A percentile compares a stretch with the other conserved stretches of the same genome.
Conservation (phyloP, 2,797 vertebrate genomes). For the Discoglossus pictus region DNA sequence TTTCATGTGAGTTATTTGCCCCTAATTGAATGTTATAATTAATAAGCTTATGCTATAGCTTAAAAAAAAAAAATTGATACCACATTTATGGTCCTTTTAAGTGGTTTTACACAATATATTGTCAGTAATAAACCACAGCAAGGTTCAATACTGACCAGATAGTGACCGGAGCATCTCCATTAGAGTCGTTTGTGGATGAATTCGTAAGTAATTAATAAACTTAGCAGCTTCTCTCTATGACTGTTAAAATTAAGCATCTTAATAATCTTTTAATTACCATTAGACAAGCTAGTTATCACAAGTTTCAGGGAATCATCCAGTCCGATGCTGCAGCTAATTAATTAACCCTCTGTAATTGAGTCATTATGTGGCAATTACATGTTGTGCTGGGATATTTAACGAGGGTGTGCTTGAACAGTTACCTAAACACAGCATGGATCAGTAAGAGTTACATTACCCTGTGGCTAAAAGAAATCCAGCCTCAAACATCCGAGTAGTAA, state of each 20-base stretch:
- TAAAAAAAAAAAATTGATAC: too few relatives aligned
- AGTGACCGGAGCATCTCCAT: background rate
- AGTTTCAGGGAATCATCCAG: slow-evolving; percentile 23
- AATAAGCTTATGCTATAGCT: too few relatives aligned
- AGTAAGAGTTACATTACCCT: too few relatives aligned
- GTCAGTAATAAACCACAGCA: too few relatives aligned
- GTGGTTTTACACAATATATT: too few relatives aligned
- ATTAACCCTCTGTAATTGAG: slow-evolving; percentile 31
- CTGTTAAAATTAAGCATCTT: slow-evolving; percentile 30
- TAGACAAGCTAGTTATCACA: slow-evolving; percentile 43
- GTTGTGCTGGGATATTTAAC: background rate
- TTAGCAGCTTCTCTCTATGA: slow-evolving; percentile 25
- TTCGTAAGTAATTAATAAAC: slow-evolving; percentile 44
- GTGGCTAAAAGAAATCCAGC: too few relatives aligned
- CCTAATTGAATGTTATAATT: too few relatives aligned
- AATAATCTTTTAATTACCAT: slow-evolving; percentile 49
- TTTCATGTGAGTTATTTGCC: too few relatives aligned
- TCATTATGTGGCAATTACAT: slow-evolving; percentile 17
- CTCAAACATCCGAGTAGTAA: too few relatives aligned
- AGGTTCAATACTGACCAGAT: background rate
- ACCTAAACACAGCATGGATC: too few relatives aligned
- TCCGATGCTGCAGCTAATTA: slow-evolving; percentile 22
- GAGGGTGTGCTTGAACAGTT: too few relatives aligned
- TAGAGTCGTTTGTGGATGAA: slow-evolving; percentile 31
- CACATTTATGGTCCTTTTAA: too few relatives aligned